Conservation (phyloP, 2,888 invertebrate species). For the Cerastoderma edule region DNA sequence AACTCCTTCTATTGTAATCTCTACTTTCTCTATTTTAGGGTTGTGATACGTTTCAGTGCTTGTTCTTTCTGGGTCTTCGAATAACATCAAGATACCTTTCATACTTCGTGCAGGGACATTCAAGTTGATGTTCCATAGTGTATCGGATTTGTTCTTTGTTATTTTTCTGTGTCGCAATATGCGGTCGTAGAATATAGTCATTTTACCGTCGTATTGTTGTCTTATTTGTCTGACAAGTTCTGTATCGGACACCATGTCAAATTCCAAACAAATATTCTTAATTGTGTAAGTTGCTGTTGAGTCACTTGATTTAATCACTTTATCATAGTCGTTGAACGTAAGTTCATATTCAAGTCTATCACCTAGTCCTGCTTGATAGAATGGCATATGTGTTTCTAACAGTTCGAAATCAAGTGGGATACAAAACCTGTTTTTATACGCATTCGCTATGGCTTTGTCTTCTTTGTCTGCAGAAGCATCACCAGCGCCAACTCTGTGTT, state of each 20-base stretch:
- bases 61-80: constrained; percentile 41
- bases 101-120: constrained; percentile 56
- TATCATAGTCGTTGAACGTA: constrained; percentile 38
- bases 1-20: constrained; percentile 55
- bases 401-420: constrained; percentile 51
- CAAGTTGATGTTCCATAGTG: constrained; percentile 57
- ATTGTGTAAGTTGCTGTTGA: constrained; percentile 41
- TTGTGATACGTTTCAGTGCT: constrained; percentile 45
- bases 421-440: constrained; percentile 50
- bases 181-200: constrained; percentile 50
- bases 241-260: constrained; percentile 48
- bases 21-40: constrained; percentile 54
- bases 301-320: constrained; percentile 45
- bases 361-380: constrained; percentile 50
- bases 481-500: constrained; percentile 46
- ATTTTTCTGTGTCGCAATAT: constrained; percentile 53
- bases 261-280: constrained; percentile 56
- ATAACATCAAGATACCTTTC: constrained; percentile 60
- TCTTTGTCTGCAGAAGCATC: constrained; percentile 30
- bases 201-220: constrained; percentile 30
- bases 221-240: constrained; percentile 51
- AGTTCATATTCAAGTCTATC: constrained; percentile 51
- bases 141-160: constrained; percentile 50
- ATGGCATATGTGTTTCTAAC: constrained; percentile 49
- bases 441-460: constrained; percentile 50